These are phyloP conservation scores for Drosophila melanocephala DNA, from an alignment of 2,888 invertebrate genomes.

Conservation along the genomic window DNA sequence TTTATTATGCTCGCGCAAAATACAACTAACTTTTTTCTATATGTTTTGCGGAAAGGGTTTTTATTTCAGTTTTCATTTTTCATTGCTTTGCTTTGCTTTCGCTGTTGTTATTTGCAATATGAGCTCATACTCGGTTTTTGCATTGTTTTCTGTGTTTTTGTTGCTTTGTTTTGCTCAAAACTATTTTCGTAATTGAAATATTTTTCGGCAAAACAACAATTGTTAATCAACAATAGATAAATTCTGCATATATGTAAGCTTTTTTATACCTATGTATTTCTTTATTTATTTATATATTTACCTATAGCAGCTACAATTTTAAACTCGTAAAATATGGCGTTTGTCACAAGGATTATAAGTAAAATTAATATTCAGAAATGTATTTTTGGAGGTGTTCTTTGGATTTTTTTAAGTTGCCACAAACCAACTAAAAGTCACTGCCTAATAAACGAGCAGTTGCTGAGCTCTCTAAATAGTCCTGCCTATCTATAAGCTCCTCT, in stretches of 20 bases:
- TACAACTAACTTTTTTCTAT: slow-evolving; percentile 14
- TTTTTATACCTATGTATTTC: neutral
- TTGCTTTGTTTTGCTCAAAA: slow-evolving; percentile 16
- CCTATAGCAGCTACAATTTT: neutral
- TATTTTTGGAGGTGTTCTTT: neutral
- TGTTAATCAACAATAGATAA: slow-evolving; percentile 14
- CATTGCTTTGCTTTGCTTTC: slow-evolving; percentile 5
- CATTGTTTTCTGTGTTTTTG: neutral
- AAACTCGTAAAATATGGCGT: neutral
- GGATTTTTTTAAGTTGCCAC: neutral
- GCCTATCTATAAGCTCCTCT: neutral
- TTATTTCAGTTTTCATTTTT: slow-evolving; percentile 18
- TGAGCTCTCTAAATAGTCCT: neutral
- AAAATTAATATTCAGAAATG: neutral
- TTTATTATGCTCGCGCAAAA: slow-evolving; percentile 53
- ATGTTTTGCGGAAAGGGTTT: slow-evolving; percentile 21
- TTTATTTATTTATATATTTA: neutral
- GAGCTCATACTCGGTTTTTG: slow-evolving; percentile 15
- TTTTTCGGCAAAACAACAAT: slow-evolving; percentile 39
- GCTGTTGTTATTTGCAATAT: slow-evolving; percentile 24
- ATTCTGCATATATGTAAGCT: neutral
- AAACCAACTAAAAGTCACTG: neutral
- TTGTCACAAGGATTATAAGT: neutral
- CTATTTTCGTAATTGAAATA: slow-evolving; percentile 69
- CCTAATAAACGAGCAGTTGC: neutral